Conservation (phyloP, 2,797 vertebrate species). For the Poeciliopsis gracilis region DNA sequence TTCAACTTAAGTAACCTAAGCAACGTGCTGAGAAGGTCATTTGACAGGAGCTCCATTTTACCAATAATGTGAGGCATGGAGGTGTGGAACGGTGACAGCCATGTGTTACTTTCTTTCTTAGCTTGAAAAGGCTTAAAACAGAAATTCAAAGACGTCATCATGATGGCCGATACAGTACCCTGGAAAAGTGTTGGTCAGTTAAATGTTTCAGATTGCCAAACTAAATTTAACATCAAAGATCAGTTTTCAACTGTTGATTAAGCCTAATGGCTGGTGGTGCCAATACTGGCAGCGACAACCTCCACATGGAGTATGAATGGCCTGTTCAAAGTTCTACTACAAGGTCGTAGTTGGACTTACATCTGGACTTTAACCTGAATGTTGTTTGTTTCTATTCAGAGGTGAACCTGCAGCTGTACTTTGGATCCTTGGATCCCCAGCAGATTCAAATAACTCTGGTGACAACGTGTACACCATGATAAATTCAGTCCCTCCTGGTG, state of each 20-base stretch:
- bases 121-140: not conserved
- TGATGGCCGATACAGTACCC: not conserved
- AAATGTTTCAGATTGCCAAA: not conserved
- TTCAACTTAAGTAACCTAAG: not conserved
- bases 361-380: not conserved
- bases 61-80: not conserved
- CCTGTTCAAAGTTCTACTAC: not conserved
- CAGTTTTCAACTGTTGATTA: not conserved
- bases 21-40: not conserved
- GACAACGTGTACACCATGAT: no score
- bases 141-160: not conserved
- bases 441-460: no score
- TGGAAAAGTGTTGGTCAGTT: not conserved
- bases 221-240: not conserved
- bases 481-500: no score
- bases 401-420: not conserved
- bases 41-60: not conserved
- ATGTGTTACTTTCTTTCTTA: not conserved
- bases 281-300: not conserved
- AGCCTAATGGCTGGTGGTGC: not conserved
- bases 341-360: not conserved
- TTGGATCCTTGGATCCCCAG: not conserved
- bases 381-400: not conserved
- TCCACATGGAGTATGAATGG: not conserved
- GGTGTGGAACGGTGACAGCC: not conserved